Conservation (phyloP, 2,888 invertebrate species). For the Synanthedon vespiformis region DNA sequence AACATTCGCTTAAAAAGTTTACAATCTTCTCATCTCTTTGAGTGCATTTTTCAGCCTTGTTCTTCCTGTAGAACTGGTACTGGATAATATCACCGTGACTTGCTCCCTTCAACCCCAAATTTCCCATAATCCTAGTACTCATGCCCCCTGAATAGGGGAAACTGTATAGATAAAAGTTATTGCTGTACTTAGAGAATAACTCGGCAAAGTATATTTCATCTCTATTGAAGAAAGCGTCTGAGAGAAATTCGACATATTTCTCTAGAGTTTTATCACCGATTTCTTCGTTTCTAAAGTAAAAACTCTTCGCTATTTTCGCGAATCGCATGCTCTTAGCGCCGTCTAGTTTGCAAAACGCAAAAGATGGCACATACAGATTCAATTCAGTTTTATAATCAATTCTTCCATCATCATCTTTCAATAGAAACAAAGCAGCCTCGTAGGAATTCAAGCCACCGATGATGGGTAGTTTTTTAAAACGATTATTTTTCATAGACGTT, state of each 20-base stretch:
- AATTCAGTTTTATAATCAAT: constrained; percentile 32
- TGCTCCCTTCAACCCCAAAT: constrained; percentile 35
- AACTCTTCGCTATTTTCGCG: constrained; percentile 20
- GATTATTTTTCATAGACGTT: constrained; percentile 21
- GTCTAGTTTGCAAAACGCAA: constrained; percentile 17
- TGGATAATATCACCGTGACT: constrained; percentile 49
- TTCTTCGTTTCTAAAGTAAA: constrained; percentile 32
- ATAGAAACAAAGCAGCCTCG: constrained; percentile 42
- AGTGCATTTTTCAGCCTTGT: constrained; percentile 25
- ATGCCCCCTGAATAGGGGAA: constrained; percentile 43
- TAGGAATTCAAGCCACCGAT: constrained; percentile 30
- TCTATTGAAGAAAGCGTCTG: constrained; percentile 35
- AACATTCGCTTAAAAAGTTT: constrained; percentile 32
- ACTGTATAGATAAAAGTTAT: constrained; percentile 28
- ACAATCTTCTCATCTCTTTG: constrained; percentile 30
- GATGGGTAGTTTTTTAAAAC: constrained; percentile 33
- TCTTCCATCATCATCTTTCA: constrained; percentile 23
- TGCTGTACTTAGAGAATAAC: constrained; percentile 17
- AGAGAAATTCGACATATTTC: constrained; percentile 32
- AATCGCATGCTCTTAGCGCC: constrained; percentile 16
- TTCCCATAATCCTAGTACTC: constrained; percentile 38
- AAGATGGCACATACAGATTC: constrained; percentile 34
- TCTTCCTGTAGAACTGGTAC: constrained; percentile 44
- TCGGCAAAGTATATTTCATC: constrained; percentile 33
- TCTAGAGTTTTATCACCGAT: constrained; percentile 16